These are phyloP conservation scores for Etheostoma spectabile DNA, from an alignment of 2,113 vertebrate genomes.

Conservation along the genomic window DNA sequence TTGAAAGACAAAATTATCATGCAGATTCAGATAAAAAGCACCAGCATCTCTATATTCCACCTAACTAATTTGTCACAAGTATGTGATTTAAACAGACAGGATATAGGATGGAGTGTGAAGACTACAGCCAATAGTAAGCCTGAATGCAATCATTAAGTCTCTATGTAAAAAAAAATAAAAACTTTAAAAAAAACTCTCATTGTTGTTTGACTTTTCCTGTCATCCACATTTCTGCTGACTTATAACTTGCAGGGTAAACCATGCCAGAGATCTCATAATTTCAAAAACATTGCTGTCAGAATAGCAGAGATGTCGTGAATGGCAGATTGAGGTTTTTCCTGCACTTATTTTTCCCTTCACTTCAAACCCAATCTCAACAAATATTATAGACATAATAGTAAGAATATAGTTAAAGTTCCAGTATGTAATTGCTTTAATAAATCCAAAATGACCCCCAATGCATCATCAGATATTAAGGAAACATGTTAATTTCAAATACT, in stretches of 20 bases:
- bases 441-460: too few species aligned
- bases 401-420: neutral
- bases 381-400: neutral
- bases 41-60: conserved; percentile 28
- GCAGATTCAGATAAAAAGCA: conserved; percentile 5
- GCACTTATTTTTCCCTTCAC: conserved; percentile 18
- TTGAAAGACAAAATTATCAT: conserved; percentile 24
- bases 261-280: conserved; percentile 50
- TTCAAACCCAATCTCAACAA: conserved; percentile 40
- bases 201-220: conserved; percentile 60
- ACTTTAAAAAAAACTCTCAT: conserved; percentile 39
- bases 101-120: neutral
- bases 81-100: conserved; percentile 42
- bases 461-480: too few species aligned
- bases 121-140: conserved; percentile 2
- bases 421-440: too few species aligned
- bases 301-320: conserved; percentile 23
- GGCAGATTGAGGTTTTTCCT: conserved; percentile 44
- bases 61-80: conserved; percentile 29
- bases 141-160: conserved; percentile 39
- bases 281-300: conserved; percentile 47
- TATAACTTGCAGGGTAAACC: conserved; percentile 35
- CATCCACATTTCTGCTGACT: conserved; percentile 61
- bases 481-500: too few species aligned
- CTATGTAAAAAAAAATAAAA: conserved; percentile 43